A percentile compares a stretch with the other conserved stretches of the same genome.
These are phyloP conservation scores for Priocnemis perturbator DNA, from an alignment of 2,888 invertebrate species.

Conservation along the genomic window DNA sequence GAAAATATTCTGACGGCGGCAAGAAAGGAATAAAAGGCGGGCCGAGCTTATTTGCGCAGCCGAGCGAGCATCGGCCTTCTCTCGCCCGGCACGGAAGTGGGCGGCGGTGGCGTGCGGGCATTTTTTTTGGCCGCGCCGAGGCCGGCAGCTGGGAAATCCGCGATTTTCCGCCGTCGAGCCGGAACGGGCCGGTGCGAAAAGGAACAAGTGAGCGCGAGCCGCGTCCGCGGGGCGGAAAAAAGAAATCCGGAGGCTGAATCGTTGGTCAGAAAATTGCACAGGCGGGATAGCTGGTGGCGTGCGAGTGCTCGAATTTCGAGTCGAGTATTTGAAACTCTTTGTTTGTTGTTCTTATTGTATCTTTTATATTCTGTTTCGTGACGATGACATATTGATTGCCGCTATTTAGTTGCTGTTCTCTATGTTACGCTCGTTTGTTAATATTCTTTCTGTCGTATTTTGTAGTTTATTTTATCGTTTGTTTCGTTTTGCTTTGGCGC, in stretches of 20 bases:
- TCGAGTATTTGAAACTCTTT: too few relatives aligned
- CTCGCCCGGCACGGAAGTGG: conserved; percentile 47
- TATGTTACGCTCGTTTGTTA: too few relatives aligned
- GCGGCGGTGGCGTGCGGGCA: conserved; percentile 30
- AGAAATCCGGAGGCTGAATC: too few relatives aligned
- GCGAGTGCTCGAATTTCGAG: too few relatives aligned
- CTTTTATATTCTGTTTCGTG: too few relatives aligned
- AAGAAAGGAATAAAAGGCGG: conserved; percentile 51
- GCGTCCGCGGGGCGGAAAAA: too few relatives aligned
- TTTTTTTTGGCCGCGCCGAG: conserved; percentile 16
- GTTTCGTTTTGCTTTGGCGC: too few relatives aligned
- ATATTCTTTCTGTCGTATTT: too few relatives aligned
- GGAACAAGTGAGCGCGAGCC: neutral
- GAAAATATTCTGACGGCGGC: conserved; percentile 48
- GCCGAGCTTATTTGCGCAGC: conserved; percentile 50
- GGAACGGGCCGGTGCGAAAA: neutral
- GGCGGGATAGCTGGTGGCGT: neutral
- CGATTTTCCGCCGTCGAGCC: conserved; percentile 8
- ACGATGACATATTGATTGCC: too few relatives aligned
- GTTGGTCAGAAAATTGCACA: neutral
- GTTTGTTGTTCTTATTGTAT: too few relatives aligned
- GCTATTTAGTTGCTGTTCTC: too few relatives aligned
- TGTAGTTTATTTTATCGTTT: too few relatives aligned
- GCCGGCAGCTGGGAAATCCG: neutral
- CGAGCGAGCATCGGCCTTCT: conserved; percentile 27